Conservation (phyloP, 2,797 vertebrate genomes). For the Miichthys miiuy region DNA sequence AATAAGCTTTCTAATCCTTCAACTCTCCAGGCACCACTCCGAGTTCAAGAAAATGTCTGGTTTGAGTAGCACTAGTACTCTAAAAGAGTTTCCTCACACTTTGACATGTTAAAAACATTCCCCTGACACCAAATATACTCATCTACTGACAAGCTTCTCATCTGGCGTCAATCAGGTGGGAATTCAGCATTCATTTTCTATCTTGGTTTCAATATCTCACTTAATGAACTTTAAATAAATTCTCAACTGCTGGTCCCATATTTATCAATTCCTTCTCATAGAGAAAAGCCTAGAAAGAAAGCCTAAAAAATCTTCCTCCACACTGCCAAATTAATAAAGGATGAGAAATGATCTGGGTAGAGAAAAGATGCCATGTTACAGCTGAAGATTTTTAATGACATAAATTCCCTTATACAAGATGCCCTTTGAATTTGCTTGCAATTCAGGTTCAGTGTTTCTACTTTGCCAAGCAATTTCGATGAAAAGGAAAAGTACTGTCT, state of each 20-base stretch:
- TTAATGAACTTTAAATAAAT: slow-evolving; percentile 21
- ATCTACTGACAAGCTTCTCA: background rate
- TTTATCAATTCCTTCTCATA: background rate
- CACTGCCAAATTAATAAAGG: background rate
- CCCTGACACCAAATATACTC: slow-evolving; percentile 7
- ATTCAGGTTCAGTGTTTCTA: slow-evolving; percentile 22
- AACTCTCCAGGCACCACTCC: slow-evolving; percentile 28
- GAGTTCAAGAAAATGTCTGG: slow-evolving; percentile 27
- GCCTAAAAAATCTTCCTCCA: background rate
- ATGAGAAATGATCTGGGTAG: slow-evolving; percentile 12
- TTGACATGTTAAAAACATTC: slow-evolving; percentile 27
- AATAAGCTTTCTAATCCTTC: slow-evolving; percentile 45
- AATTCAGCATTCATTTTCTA: slow-evolving; percentile 25
- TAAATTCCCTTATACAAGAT: slow-evolving; percentile 20
- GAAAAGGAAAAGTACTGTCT: slow-evolving; percentile 13
- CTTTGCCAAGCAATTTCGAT: slow-evolving; percentile 16
- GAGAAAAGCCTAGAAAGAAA: background rate
- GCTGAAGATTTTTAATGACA: slow-evolving; percentile 14
- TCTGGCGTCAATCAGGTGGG: slow-evolving; percentile 2
- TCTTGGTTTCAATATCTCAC: slow-evolving; percentile 20
- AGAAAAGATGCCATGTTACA: slow-evolving; percentile 6
- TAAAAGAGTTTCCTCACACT: slow-evolving; percentile 30
- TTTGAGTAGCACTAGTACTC: slow-evolving; percentile 10
- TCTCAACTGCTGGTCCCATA: background rate
- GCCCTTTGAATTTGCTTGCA: slow-evolving; percentile 34